These are phyloP conservation scores for Endotricha flammealis DNA, from an alignment of 2,888 invertebrate genomes.

Conservation along the genomic window DNA sequence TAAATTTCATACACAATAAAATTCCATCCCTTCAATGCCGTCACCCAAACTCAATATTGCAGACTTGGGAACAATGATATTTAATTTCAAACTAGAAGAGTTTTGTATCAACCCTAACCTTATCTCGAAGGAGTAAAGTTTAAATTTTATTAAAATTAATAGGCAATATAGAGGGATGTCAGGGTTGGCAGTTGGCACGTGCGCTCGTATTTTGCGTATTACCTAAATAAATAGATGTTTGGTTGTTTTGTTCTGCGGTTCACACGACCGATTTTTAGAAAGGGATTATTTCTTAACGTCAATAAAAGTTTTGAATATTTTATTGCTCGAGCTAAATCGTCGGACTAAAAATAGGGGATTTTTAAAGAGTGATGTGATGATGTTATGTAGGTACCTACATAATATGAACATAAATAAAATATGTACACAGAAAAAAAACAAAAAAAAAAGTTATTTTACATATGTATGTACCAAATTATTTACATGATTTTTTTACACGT, in stretches of 20 bases:
- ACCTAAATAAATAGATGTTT: constrained; percentile 69
- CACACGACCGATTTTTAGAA: constrained; percentile 62
- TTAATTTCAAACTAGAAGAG: constrained; percentile 68
- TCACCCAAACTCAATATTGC: constrained; percentile 63
- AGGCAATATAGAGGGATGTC: constrained; percentile 35
- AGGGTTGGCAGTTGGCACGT: constrained; percentile 63
- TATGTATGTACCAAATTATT: too few relatives aligned
- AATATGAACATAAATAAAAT: too few relatives aligned
- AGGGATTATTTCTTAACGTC: too few relatives aligned
- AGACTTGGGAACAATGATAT: constrained; percentile 73
- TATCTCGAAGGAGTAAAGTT: constrained; percentile 24
- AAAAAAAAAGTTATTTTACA: too few relatives aligned
- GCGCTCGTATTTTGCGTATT: constrained; percentile 70
- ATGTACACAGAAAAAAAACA: too few relatives aligned
- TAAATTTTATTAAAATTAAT: constrained; percentile 19
- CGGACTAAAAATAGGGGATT: too few relatives aligned
- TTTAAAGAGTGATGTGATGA: too few relatives aligned
- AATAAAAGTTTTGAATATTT: constrained; percentile 34
- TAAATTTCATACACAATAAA: constrained; percentile 68
- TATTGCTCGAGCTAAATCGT: too few relatives aligned
- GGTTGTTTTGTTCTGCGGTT: constrained; percentile 52
- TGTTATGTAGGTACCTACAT: too few relatives aligned
- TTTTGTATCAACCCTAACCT: constrained; percentile 26
- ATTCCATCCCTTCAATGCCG: constrained; percentile 45
- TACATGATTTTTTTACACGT: too few relatives aligned